Percentiles rank a stretch among this genome's conserved stretches.
Evolutionary conservation across 1,140 invertebrate genomes (phyloP).

Genomic region (Drosophila bifasciata): DNA sequence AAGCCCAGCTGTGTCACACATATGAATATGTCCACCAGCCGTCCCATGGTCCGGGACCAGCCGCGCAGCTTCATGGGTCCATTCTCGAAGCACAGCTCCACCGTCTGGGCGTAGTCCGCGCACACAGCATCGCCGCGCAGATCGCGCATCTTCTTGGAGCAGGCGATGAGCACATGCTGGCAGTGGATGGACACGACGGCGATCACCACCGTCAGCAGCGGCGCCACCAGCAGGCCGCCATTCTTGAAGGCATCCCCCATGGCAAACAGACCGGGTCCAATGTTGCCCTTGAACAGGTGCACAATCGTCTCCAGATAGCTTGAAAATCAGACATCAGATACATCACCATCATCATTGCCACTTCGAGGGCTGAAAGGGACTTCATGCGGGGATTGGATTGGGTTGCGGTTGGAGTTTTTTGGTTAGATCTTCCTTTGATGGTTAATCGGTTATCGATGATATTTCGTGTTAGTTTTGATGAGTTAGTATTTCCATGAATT

Average conservation of each 20-base stretch:
- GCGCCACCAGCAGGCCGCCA: conserved; percentile 88
- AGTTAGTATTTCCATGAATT: no score
- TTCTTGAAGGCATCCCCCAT: conserved; percentile 91
- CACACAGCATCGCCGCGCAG: conserved; percentile 84
- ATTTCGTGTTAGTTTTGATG: not conserved
- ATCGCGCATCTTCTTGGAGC: conserved; percentile 88
- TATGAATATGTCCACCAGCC: conserved; percentile 91
- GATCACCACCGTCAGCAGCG: conserved; percentile 87
- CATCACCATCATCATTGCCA: not conserved
- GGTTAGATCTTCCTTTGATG: not conserved
- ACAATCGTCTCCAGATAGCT: conserved; percentile 89
- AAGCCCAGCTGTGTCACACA: conserved; percentile 97
- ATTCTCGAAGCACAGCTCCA: conserved; percentile 90
- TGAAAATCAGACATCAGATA: conserved; percentile 15
- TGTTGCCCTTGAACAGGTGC: conserved; percentile 90
- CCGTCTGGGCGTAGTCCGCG: conserved; percentile 92
- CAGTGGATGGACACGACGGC: conserved; percentile 90
- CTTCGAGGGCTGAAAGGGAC: not conserved
- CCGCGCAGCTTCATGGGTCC: conserved; percentile 87
- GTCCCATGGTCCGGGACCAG: conserved; percentile 87
- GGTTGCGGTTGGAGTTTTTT: not conserved
- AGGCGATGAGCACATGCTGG: conserved; percentile 89
- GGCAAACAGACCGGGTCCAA: conserved; percentile 90
- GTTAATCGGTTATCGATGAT: not conserved
- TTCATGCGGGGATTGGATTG: no score